phyloP scores from a whole-genome alignment of 2,888 invertebrate genomes.

The Julus scandinavius region DNA sequence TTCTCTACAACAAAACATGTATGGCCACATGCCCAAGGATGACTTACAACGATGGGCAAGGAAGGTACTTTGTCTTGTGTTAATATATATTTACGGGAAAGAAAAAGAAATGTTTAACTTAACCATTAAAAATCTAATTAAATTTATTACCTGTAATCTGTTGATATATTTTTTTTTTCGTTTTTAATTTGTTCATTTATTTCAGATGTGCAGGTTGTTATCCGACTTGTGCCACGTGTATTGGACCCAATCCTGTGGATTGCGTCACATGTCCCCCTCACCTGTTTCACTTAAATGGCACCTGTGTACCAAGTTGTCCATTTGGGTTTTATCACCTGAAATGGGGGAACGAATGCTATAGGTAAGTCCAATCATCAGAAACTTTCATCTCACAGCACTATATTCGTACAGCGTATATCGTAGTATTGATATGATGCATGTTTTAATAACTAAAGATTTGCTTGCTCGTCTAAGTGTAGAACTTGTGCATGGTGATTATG shows the following conservation, averaged over 20 bases:
- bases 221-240: conserved; percentile 52
- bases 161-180: not conserved
- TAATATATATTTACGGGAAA: no score
- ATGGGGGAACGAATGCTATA: conserved; percentile 74
- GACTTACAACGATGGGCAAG: conserved; percentile 87
- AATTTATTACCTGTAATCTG: not conserved
- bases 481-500: not conserved
- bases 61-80: conserved; percentile 70
- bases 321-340: conserved; percentile 80
- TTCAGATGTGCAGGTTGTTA: conserved; percentile 49
- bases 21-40: conserved; percentile 83
- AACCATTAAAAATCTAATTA: no score
- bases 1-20: conserved; percentile 83
- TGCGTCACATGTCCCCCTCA: conserved; percentile 56
- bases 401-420: not conserved
- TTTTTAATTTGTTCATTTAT: not conserved
- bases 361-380: conserved; percentile 54
- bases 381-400: not conserved
- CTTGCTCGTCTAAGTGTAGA: not conserved
- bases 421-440: not conserved
- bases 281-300: conserved; percentile 71
- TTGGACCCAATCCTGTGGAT: conserved; percentile 53
- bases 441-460: not conserved
- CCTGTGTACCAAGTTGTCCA: conserved; percentile 78
- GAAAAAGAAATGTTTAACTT: no score